A percentile compares a stretch with the other conserved stretches of the same genome.
These are phyloP conservation scores for Fregata magnificens DNA, from an alignment of 2,113 vertebrate species.

Conservation along the genomic window DNA sequence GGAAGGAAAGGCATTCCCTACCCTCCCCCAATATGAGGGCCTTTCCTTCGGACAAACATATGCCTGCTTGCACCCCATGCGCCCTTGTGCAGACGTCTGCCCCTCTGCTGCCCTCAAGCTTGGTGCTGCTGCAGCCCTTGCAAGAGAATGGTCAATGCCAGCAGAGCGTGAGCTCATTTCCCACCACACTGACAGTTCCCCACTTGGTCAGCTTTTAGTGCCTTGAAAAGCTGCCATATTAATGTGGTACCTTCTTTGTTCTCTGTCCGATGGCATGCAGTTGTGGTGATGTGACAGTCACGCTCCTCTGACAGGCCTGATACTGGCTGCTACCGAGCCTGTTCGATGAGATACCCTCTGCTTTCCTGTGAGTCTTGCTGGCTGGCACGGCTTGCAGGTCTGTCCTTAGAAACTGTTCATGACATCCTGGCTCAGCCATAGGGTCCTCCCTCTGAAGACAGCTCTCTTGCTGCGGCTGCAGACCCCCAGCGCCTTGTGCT, in stretches of 20 bases:
- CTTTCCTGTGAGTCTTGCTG: not conserved
- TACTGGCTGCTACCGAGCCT: not conserved
- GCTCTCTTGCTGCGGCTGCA: not conserved
- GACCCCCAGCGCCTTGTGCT: not conserved
- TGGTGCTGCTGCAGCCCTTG: not conserved
- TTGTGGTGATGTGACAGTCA: not conserved
- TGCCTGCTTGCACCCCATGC: accelerated
- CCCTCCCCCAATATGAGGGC: accelerated
- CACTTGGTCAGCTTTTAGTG: not conserved
- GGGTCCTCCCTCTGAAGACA: not conserved
- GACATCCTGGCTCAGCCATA: not conserved
- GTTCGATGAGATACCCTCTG: not conserved
- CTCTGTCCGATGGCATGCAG: not conserved
- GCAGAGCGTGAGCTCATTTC: not conserved
- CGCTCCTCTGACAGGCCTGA: not conserved
- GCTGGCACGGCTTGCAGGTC: not conserved
- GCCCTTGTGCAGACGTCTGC: too few relatives aligned
- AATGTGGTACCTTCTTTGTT: not conserved
- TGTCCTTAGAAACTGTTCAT: not conserved
- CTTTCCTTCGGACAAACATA: not conserved
- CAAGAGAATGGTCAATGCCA: not conserved
- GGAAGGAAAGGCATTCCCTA: not conserved
- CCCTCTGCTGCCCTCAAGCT: not conserved
- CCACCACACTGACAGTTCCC: not conserved
- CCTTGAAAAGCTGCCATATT: not conserved